Evolutionary conservation across 2,797 vertebrate genomes (phyloP).

Genomic region (Champsocephalus esox): DNA sequence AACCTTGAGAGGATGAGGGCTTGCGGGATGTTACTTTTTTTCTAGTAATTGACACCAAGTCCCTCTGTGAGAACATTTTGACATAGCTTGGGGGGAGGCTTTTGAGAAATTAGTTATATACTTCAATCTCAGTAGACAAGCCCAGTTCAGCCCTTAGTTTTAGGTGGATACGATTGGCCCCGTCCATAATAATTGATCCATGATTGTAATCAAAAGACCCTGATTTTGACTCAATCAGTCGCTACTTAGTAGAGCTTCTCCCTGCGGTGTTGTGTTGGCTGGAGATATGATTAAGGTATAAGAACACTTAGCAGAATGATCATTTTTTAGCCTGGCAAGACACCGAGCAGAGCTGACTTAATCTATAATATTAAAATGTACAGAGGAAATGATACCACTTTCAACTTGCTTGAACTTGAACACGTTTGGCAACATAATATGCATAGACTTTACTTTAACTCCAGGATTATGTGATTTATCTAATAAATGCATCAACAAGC

Average conservation of each 20-base stretch:
- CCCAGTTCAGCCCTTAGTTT: not conserved
- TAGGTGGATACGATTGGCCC: not conserved
- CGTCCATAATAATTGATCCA: not conserved
- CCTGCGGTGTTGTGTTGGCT: not conserved
- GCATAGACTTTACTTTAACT: not conserved
- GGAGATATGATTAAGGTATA: constrained; percentile 7
- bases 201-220: not conserved
- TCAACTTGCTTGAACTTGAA: not conserved
- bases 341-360: not conserved
- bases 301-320: constrained; percentile 3
- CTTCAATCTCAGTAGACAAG: not conserved
- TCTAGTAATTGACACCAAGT: not conserved
- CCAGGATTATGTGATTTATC: constrained; percentile 1
- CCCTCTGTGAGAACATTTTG: not conserved
- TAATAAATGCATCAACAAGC: constrained; percentile 3
- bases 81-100: not conserved
- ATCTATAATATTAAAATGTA: constrained; percentile 3
- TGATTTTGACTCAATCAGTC: not conserved
- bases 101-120: not conserved
- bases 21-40: not conserved
- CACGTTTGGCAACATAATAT: not conserved
- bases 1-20: not conserved
- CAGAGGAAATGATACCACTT: constrained; percentile 6
- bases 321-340: not conserved
- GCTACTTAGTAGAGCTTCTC: not conserved